Conservation (phyloP, 2,113 vertebrate genomes). For the Heliornis fulica region DNA sequence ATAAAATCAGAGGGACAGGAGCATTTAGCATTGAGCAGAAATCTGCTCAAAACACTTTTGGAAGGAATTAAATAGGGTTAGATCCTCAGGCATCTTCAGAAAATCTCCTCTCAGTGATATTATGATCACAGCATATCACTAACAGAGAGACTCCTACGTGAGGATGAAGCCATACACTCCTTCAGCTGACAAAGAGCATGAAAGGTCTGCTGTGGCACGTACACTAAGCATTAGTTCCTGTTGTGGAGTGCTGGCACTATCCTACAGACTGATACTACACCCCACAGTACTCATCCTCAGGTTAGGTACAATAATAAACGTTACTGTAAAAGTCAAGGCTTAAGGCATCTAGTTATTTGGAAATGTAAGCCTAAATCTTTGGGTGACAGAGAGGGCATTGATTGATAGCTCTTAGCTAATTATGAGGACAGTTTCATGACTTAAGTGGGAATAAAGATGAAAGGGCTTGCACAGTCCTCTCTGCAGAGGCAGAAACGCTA, state of each 20-base stretch:
- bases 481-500: neutral
- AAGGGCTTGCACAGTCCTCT: neutral
- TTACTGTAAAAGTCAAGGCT: neutral
- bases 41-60: neutral
- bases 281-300: neutral
- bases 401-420: neutral
- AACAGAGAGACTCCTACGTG: neutral
- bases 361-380: neutral
- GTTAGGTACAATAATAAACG: neutral
- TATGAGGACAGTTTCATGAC: neutral
- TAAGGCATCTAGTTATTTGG: neutral
- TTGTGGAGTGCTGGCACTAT: neutral
- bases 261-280: neutral
- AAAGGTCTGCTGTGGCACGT: neutral
- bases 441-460: neutral
- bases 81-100: neutral
- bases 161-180: neutral
- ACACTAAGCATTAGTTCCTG: rapidly evolving
- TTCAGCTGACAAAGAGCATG: neutral
- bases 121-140: neutral
- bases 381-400: neutral
- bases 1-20: neutral
- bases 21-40: neutral
- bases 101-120: neutral
- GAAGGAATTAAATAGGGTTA: neutral